Percentiles rank a stretch among this genome's conserved stretches.
phyloP scores from a whole-genome alignment of 2,113 vertebrate species.

The Limnothrissa miodon region DNA sequence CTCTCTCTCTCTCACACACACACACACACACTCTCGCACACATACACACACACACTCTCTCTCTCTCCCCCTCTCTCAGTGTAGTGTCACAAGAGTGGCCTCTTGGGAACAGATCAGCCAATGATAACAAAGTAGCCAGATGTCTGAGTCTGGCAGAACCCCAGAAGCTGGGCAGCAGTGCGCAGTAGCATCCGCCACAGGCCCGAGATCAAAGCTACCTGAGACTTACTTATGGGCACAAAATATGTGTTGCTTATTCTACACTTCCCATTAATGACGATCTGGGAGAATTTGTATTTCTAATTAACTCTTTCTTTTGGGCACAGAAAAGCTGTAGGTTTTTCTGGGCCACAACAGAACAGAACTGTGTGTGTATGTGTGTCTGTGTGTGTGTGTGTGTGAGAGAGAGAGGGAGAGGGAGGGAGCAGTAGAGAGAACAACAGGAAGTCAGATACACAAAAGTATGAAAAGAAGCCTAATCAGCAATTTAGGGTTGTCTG shows the following conservation, averaged over 20 bases:
- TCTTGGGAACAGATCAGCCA: slow-evolving; percentile 96
- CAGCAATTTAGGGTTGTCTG: slow-evolving; percentile 65
- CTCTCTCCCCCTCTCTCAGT: slow-evolving; percentile 56
- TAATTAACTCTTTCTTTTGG: slow-evolving; percentile 98
- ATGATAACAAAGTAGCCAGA: slow-evolving; percentile 99
- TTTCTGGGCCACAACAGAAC: slow-evolving; percentile 60
- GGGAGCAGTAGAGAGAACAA: slow-evolving; percentile 51
- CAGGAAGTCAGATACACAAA: slow-evolving; percentile 73
- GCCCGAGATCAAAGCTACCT: slow-evolving; percentile 99
- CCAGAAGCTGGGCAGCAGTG: slow-evolving; percentile 91
- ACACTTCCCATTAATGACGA: slow-evolving; percentile 94
- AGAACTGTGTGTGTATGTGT: background rate
- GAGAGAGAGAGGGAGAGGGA: slow-evolving; percentile 9
- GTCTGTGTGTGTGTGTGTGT: background rate
- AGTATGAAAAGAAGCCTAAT: slow-evolving; percentile 66
- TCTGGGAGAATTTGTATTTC: slow-evolving; percentile 98
- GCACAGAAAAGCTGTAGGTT: slow-evolving; percentile 78
- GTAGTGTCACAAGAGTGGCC: slow-evolving; percentile 92
- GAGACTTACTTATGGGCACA: slow-evolving; percentile 98
- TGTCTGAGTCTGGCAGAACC: slow-evolving; percentile 95
- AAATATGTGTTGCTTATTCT: slow-evolving; percentile 91
- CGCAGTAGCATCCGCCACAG: slow-evolving; percentile 87
- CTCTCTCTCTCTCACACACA: slow-evolving; percentile 63
- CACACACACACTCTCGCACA: too few species aligned
- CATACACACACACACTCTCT: background rate